Percentiles rank a stretch among this genome's conserved stretches.
phyloP scores from a whole-genome alignment of 2,888 invertebrate species.

The Eulithis prunata region DNA sequence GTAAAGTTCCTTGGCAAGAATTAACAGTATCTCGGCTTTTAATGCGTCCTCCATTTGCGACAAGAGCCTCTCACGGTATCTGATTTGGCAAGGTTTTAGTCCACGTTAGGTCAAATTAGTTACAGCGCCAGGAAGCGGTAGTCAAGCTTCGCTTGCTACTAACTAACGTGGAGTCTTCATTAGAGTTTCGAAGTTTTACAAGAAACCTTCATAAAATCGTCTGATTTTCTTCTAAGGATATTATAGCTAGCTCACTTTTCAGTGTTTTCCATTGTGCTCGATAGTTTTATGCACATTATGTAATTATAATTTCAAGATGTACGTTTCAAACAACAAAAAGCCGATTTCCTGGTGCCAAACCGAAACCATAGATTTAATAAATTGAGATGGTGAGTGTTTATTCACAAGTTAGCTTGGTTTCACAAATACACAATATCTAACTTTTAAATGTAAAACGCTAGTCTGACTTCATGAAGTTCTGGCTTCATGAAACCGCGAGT shows the following conservation, averaged over 20 bases:
- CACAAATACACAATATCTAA: too few species aligned
- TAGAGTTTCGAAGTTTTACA: not conserved
- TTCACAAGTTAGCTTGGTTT: too few species aligned
- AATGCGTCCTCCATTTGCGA: slow-evolving; percentile 37
- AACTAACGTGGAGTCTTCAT: slow-evolving; percentile 4
- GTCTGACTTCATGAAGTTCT: not conserved
- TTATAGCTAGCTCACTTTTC: too few species aligned
- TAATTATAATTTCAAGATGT: too few species aligned
- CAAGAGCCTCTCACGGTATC: slow-evolving; percentile 38
- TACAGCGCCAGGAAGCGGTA: slow-evolving; percentile 23
- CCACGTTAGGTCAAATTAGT: slow-evolving; percentile 41
- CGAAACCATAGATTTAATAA: too few species aligned
- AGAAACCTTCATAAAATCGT: not conserved
- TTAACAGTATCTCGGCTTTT: slow-evolving; percentile 35
- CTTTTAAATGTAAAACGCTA: not conserved
- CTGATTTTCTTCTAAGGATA: not conserved
- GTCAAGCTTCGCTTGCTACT: slow-evolving; percentile 7
- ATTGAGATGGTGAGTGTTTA: too few species aligned
- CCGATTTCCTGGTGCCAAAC: too few species aligned
- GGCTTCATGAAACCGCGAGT: slow-evolving; percentile 25
- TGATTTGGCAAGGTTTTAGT: slow-evolving; percentile 42
- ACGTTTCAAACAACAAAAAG: too few species aligned
- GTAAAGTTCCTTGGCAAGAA: slow-evolving; percentile 29
- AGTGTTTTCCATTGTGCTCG: not conserved
- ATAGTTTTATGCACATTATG: not conserved